Conservation (phyloP, 2,113 vertebrate species). For the Chaetorhynchus papuensis region DNA sequence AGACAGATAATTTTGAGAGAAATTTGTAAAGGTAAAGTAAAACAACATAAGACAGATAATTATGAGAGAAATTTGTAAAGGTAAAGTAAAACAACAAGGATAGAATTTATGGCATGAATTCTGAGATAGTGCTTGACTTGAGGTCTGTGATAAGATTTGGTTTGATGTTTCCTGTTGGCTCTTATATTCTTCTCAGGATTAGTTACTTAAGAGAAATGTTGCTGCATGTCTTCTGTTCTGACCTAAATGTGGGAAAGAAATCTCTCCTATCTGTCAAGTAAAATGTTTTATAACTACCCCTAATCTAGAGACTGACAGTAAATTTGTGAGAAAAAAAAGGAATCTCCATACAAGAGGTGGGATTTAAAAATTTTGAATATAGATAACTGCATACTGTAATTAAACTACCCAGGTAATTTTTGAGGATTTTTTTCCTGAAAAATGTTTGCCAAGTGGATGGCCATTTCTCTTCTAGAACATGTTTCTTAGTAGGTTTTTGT, state of each 20-base stretch:
- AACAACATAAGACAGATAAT: background rate
- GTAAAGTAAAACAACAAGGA: background rate
- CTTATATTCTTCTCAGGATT: background rate
- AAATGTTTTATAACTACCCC: background rate
- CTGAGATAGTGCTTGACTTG: background rate
- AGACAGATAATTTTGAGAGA: background rate
- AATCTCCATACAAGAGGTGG: background rate
- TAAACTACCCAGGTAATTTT: background rate
- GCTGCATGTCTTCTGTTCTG: background rate
- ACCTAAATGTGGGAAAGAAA: background rate
- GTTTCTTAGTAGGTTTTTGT: background rate
- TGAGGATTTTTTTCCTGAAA: background rate
- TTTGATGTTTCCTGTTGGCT: background rate
- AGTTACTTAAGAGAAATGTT: background rate
- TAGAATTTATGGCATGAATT: background rate
- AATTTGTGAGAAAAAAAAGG: background rate
- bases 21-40: background rate
- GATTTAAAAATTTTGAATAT: background rate
- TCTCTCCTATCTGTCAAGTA: background rate
- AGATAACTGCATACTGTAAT: background rate
- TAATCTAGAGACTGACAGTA: background rate
- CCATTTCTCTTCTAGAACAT: background rate
- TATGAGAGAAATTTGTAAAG: background rate
- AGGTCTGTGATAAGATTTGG: background rate
- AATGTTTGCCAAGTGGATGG: background rate